Evolutionary conservation across 2,113 vertebrate genomes (phyloP).

Genomic region (human): GRCh38 chr5:166875501-166876000

Average conservation of each 20-base stretch:
- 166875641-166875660: constrained; percentile 33
- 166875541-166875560: constrained; percentile 50
- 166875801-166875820: constrained; percentile 15
- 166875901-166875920: neutral
- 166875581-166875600: constrained; percentile 51
- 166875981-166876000: neutral
- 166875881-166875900: neutral
- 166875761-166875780: neutral
- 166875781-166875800: neutral
- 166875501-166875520: constrained; percentile 66
- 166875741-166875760: neutral
- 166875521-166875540: constrained; percentile 42
- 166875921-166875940: constrained; percentile 23
- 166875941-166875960: neutral
- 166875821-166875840: neutral
- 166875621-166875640: neutral
- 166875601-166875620: constrained; percentile 51
- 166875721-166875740: neutral
- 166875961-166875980: neutral
- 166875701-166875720: neutral
- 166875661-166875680: neutral
- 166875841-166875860: neutral
- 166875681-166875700: constrained; percentile 36
- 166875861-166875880: neutral
- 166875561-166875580: constrained; percentile 57